Evolutionary conservation across 2,113 vertebrate genomes (phyloP).

Genomic region (Neolamprologus brichardi): DNA sequence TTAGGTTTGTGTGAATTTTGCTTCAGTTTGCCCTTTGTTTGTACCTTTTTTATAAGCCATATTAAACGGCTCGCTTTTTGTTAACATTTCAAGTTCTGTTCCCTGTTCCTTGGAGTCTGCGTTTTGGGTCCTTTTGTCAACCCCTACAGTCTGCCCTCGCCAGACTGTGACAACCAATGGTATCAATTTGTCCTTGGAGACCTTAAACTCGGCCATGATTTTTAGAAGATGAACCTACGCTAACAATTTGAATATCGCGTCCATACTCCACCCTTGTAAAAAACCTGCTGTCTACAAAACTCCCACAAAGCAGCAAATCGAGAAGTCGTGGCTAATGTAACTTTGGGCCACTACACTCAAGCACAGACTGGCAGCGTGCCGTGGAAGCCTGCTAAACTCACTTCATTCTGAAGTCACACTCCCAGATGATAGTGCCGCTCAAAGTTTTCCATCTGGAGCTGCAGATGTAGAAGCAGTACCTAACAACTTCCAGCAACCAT

Average conservation of each 20-base stretch:
- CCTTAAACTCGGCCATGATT: neutral
- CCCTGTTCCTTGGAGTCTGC: too few relatives aligned
- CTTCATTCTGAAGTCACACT: accelerated
- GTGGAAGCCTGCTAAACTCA: neutral
- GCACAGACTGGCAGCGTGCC: neutral
- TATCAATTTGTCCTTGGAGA: neutral
- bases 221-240: neutral
- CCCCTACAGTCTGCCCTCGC: too few relatives aligned
- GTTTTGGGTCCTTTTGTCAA: too few relatives aligned
- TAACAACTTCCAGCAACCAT: neutral
- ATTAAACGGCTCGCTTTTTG: too few relatives aligned
- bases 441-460: neutral
- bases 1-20: accelerated
- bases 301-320: neutral
- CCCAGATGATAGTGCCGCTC: neutral
- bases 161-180: neutral
- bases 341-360: neutral
- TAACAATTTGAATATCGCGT: accelerated
- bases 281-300: neutral
- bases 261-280: neutral
- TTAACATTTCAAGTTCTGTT: too few relatives aligned
- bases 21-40: too few relatives aligned
- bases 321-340: neutral
- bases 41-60: too few relatives aligned
- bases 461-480: neutral